Evolutionary conservation across 2,888 invertebrate species (phyloP), one percentile per base, ranked within the genome.

Genomic region (Hyles lineata): DNA sequence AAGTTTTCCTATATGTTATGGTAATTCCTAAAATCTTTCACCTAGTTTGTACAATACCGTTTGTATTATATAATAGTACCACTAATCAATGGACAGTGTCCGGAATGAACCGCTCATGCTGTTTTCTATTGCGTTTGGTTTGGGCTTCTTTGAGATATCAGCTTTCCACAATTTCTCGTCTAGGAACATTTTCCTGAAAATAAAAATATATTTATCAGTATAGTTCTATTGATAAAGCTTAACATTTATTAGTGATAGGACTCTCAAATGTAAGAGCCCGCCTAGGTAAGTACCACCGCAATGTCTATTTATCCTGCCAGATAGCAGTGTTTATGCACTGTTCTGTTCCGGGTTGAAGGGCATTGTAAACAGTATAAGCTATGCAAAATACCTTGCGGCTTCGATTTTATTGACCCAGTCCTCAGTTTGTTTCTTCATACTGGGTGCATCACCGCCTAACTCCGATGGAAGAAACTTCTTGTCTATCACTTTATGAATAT

Each of bases 381-480:
- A 29, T 29, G 5, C 3, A 29, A 43, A 19, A 2, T 61, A 95
- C 92, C 96, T 91, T 67, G 95, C 87, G 55, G 92, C 89, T 74
- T 91, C 85, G 35, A 96, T 89, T 78, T 87, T 83, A 32, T 92
- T 85, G 35, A 95, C 77, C 96, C 96, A 96, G 60, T 89, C 79
- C 25, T 82, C 79, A 80, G 95, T 96, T 35, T 96, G 90, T 8
- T 95, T 92, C 0, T 89, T 85, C 78, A 96, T 89, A 74, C 95
- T 94, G 5, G 93, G 94, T 0, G 95, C 95, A 6, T 95, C 94
- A 0, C 97, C 97, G 1, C 96, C 97, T 76, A 96, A 96, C 79
- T 97, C 97, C 8, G 89, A 88, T 0, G 97, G 97, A 15, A 97
- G 82, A 80, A 96, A 93, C 77, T 96, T 95, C 83, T 94, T 95